Evolutionary conservation across 2,888 invertebrate species (phyloP).

Genomic region (Orchesellides sinensis): DNA sequence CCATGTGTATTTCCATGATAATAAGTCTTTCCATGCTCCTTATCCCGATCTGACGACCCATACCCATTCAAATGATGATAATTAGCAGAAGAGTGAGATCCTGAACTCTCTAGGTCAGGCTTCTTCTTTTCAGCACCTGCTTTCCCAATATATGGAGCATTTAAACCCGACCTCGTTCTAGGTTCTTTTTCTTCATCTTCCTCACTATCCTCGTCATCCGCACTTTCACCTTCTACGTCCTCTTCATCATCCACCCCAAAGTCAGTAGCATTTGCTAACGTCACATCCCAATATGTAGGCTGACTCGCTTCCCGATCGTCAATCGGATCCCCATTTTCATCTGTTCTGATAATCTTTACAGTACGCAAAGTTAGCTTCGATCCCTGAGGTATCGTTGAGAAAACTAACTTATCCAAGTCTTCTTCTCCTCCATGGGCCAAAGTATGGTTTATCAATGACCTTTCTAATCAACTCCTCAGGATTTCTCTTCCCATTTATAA

Average conservation of each 20-base stretch:
- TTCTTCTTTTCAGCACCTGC: slow-evolving; percentile 10
- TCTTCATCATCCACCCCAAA: slow-evolving; percentile 40
- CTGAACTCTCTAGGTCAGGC: slow-evolving; percentile 54
- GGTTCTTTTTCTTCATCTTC: not conserved
- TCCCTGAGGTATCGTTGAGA: slow-evolving; percentile 73
- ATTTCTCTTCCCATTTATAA: slow-evolving; percentile 24
- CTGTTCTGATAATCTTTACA: slow-evolving; percentile 73
- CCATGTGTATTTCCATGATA: slow-evolving; percentile 70
- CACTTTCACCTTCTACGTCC: slow-evolving; percentile 33
- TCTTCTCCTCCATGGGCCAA: slow-evolving; percentile 69
- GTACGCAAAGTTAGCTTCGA: slow-evolving; percentile 72
- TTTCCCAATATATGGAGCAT: not conserved
- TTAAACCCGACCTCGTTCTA: not conserved
- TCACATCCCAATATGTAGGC: slow-evolving; percentile 68
- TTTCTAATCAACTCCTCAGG: slow-evolving; percentile 63
- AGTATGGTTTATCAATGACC: slow-evolving; percentile 71
- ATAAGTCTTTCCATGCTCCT: slow-evolving; percentile 65
- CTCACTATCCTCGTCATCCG: slow-evolving; percentile 36
- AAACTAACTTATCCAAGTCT: slow-evolving; percentile 73
- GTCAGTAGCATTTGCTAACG: slow-evolving; percentile 65
- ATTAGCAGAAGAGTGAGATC: slow-evolving; percentile 67
- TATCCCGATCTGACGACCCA: slow-evolving; percentile 47
- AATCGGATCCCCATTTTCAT: slow-evolving; percentile 72
- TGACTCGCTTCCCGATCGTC: slow-evolving; percentile 57
- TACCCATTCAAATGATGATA: slow-evolving; percentile 59